These are phyloP conservation scores for Pseudomyrmex pallidus DNA, from an alignment of 1,140 invertebrate genomes.

Conservation along the genomic window DNA sequence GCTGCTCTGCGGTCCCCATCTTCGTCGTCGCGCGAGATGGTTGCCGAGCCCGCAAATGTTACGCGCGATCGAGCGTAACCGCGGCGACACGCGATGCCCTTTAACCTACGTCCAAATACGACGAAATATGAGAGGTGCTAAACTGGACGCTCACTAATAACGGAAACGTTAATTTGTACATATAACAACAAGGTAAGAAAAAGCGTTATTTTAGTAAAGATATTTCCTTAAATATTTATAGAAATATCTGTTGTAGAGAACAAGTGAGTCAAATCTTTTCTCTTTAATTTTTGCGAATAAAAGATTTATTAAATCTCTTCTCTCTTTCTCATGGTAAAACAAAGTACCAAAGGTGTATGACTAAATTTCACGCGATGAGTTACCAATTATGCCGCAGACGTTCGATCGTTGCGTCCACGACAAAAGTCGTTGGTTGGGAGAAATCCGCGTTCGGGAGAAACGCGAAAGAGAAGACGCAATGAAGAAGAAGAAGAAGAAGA, in stretches of 20 bases:
- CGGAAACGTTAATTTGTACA: neutral
- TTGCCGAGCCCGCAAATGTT: constrained; percentile 30
- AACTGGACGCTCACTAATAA: constrained; percentile 7
- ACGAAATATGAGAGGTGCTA: constrained; percentile 23
- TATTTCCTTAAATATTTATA: neutral
- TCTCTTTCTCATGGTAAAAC: constrained; percentile 1
- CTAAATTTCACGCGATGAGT: constrained; percentile 19
- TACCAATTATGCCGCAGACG: constrained; percentile 21
- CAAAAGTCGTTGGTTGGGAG: constrained; percentile 18
- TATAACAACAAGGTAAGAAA: neutral
- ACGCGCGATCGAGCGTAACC: constrained; percentile 53
- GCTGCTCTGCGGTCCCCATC: neutral
- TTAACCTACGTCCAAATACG: constrained; percentile 8
- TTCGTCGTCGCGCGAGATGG: constrained; percentile 17
- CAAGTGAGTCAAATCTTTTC: neutral
- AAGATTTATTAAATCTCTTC: neutral
- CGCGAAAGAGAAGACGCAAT: constrained; percentile 14
- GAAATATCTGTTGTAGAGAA: neutral
- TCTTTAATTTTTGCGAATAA: neutral
- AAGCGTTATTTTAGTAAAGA: neutral
- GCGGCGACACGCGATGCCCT: constrained; percentile 31
- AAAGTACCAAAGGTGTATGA: neutral
- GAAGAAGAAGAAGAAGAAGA: constrained; percentile 25
- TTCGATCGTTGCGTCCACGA: constrained; percentile 39
- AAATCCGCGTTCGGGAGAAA: constrained; percentile 39